A percentile compares a stretch with the other conserved stretches of the same genome.
Evolutionary conservation across 2,888 invertebrate species (phyloP).

Genomic region (Prosapia bicincta): DNA sequence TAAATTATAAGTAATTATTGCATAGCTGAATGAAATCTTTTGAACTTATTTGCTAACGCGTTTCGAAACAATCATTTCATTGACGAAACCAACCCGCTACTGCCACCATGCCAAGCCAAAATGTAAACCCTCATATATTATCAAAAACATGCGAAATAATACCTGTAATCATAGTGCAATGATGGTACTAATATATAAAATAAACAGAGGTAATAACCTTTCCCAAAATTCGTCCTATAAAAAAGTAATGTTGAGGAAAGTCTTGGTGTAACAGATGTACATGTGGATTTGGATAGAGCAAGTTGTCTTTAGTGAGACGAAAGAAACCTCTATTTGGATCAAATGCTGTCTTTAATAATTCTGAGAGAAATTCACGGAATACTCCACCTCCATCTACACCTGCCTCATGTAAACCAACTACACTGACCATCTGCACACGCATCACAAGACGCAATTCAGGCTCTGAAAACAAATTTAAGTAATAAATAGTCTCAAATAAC

Average conservation of each 20-base stretch:
- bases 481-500: no score
- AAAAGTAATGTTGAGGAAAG: constrained; percentile 87
- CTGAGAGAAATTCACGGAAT: constrained; percentile 92
- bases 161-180: no score
- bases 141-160: no score
- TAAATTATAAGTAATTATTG: no score
- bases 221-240: constrained; percentile 90
- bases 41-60: no score
- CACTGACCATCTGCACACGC: constrained; percentile 86
- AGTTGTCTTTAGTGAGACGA: constrained; percentile 81
- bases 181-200: no score
- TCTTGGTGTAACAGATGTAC: constrained; percentile 82
- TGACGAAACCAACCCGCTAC: no score
- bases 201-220: constrained; percentile 64
- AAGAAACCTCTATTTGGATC: constrained; percentile 97
- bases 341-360: constrained; percentile 90
- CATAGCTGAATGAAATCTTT: no score
- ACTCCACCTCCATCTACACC: constrained; percentile 98
- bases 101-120: no score
- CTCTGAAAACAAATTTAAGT: constrained; percentile 54
- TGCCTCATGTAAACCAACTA: constrained; percentile 88
- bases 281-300: constrained; percentile 94
- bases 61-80: no score
- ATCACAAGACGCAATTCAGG: constrained; percentile 82
- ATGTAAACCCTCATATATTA: no score